Conservation (phyloP, 2,113 vertebrate genomes). For the Ptilonorhynchus violaceus region DNA sequence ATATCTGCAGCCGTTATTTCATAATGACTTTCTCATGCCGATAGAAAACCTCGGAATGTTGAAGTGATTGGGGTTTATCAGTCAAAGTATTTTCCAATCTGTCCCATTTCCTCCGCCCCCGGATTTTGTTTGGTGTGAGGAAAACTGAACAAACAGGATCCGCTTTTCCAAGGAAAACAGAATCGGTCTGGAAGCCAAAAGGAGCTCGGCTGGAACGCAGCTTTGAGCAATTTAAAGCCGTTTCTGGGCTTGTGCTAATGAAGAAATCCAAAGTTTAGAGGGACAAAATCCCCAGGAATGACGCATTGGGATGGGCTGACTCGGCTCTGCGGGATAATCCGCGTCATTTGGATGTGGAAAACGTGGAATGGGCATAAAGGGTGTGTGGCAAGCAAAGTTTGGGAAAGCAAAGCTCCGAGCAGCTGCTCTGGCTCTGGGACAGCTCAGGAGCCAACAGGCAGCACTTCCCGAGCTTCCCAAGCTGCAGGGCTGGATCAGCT, state of each 20-base stretch:
- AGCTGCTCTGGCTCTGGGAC: neutral
- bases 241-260: neutral
- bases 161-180: conserved; percentile 30
- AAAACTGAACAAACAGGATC: conserved; percentile 32
- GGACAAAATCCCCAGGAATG: neutral
- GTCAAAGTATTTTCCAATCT: conserved; percentile 32
- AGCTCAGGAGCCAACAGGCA: neutral
- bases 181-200: neutral
- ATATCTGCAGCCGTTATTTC: neutral
- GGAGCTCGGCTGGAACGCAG: neutral
- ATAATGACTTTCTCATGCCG: conserved; percentile 10
- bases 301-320: neutral
- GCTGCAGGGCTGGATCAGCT: neutral
- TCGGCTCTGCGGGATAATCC: neutral
- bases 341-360: neutral
- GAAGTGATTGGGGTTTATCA: conserved; percentile 3
- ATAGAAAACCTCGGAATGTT: neutral
- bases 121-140: conserved; percentile 20
- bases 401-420: neutral
- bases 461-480: neutral
- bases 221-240: neutral
- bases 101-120: conserved; percentile 36
- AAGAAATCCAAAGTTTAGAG: neutral
- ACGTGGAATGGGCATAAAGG: neutral
- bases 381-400: neutral